These are phyloP conservation scores for Archilochus colubris DNA, from an alignment of 2,113 vertebrate genomes.

Conservation along the genomic window DNA sequence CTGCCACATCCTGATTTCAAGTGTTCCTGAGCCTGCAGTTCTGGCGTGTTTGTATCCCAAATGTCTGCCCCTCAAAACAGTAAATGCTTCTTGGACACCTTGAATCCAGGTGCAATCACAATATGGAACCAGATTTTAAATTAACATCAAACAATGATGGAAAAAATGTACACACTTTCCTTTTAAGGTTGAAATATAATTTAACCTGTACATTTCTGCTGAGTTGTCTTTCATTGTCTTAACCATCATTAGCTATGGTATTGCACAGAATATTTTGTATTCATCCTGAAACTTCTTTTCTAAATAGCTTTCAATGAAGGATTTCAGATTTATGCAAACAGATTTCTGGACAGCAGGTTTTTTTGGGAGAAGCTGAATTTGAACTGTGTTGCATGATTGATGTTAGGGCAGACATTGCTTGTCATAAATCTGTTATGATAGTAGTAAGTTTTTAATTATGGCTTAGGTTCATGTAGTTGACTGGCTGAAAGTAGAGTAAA, in stretches of 20 bases:
- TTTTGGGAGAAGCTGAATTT: not conserved
- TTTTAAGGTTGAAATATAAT: not conserved
- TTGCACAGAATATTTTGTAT: not conserved
- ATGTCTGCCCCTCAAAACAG: not conserved
- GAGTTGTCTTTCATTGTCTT: not conserved
- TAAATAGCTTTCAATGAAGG: not conserved
- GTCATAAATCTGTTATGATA: not conserved
- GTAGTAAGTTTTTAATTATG: not conserved
- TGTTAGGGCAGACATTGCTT: not conserved
- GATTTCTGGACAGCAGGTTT: not conserved
- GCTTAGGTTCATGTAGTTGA: not conserved
- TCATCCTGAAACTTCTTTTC: not conserved
- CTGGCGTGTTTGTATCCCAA: not conserved
- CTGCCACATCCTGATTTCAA: not conserved
- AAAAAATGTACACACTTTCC: not conserved
- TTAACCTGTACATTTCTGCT: not conserved
- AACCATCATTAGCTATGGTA: not conserved
- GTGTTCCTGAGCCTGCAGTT: not conserved
- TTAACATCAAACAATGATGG: not conserved
- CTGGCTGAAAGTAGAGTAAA: not conserved
- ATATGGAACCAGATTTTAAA: not conserved
- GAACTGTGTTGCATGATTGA: not conserved
- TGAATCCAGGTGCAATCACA: not conserved
- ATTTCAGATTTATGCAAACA: not conserved
- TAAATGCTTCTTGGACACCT: not conserved